Evolutionary conservation across 1,140 invertebrate genomes (phyloP).

Genomic region (Nymphalis io): DNA sequence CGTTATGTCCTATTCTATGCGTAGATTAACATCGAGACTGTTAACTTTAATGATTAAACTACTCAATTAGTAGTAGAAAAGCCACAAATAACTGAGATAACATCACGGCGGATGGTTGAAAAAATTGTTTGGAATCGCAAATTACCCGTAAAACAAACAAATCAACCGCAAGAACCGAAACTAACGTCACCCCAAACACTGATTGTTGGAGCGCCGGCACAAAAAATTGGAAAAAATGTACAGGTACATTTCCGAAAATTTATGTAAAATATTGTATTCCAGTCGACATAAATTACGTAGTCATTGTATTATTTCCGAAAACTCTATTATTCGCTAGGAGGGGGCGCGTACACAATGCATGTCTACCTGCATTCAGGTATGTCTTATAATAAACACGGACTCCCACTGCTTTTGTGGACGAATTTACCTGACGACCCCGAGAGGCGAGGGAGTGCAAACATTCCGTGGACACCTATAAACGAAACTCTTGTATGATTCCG

Average conservation of each 20-base stretch:
- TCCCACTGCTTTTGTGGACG: slow-evolving; percentile 71
- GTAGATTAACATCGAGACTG: slow-evolving; percentile 65
- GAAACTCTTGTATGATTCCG: slow-evolving; percentile 39
- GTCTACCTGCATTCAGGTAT: slow-evolving; percentile 74
- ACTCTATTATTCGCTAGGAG: slow-evolving; percentile 72
- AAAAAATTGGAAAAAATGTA: slow-evolving; percentile 52
- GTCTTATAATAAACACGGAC: slow-evolving; percentile 72
- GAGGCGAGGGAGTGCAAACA: slow-evolving; percentile 70
- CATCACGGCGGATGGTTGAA: slow-evolving; percentile 44
- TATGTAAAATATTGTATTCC: slow-evolving; percentile 69
- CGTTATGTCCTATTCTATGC: slow-evolving; percentile 65
- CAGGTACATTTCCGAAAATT: slow-evolving; percentile 73
- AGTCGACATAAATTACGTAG: slow-evolving; percentile 74
- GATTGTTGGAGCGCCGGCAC: slow-evolving; percentile 44
- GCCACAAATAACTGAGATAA: slow-evolving; percentile 54
- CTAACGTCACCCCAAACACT: slow-evolving; percentile 65
- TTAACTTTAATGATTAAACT: slow-evolving; percentile 60
- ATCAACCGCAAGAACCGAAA: slow-evolving; percentile 60
- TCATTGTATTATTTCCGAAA: slow-evolving; percentile 78
- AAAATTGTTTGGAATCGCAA: slow-evolving; percentile 61
- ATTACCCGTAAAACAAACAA: slow-evolving; percentile 77
- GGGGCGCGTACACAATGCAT: slow-evolving; percentile 64
- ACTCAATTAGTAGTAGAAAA: slow-evolving; percentile 61
- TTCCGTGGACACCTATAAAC: slow-evolving; percentile 57
- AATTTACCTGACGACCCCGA: slow-evolving; percentile 72